These are phyloP conservation scores for Mionectes olivaceus DNA, from an alignment of 2,797 vertebrate genomes.

Conservation along the genomic window DNA sequence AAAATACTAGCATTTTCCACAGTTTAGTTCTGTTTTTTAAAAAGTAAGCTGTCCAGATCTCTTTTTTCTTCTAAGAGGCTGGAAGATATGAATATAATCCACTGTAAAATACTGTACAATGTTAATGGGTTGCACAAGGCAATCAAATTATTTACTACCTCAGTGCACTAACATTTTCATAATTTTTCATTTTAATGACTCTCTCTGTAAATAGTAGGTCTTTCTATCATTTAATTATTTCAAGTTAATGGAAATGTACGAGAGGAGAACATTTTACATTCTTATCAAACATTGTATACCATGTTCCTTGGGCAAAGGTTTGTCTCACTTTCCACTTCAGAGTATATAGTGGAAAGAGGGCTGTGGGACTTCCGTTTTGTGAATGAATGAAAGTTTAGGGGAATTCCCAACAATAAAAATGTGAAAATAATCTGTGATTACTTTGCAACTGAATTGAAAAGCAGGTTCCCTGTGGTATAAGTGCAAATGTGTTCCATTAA, in stretches of 20 bases:
- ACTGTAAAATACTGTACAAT: neutral
- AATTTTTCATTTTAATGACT: neutral
- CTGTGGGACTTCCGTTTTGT: neutral
- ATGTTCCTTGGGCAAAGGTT: neutral
- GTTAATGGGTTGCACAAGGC: neutral
- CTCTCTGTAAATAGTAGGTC: neutral
- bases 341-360: neutral
- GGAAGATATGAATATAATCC: neutral
- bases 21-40: neutral
- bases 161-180: neutral
- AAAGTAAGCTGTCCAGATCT: neutral
- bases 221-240: neutral
- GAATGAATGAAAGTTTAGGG: neutral
- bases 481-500: neutral
- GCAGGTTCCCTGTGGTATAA: neutral
- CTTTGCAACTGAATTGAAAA: neutral
- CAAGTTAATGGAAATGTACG: neutral
- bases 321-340: neutral
- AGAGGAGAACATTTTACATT: neutral
- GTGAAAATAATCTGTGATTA: neutral
- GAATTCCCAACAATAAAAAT: neutral
- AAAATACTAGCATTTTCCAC: neutral
- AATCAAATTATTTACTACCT: constrained; percentile 6
- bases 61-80: neutral
- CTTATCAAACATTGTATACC: neutral